Percentiles rank a stretch among this genome's conserved stretches.
phyloP scores from a whole-genome alignment of 2,888 invertebrate genomes.

The Tetheella fluctuosa region DNA sequence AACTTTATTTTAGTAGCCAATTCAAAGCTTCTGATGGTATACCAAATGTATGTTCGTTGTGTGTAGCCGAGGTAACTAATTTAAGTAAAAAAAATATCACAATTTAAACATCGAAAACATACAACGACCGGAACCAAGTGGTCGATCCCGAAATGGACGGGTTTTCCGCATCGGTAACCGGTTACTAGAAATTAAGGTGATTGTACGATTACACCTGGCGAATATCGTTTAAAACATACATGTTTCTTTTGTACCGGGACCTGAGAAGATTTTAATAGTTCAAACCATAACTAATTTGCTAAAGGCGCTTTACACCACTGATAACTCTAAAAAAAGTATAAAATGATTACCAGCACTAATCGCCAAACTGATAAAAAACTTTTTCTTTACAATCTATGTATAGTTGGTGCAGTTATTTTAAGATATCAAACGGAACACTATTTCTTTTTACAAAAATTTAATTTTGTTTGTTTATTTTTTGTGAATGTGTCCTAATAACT shows the following conservation, averaged over 20 bases:
- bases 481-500: background rate
- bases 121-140: constrained; percentile 32
- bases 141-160: constrained; percentile 37
- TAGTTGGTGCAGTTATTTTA: background rate
- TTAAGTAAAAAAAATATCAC: constrained; percentile 5
- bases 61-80: too few species aligned
- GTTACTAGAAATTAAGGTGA: constrained; percentile 43
- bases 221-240: constrained; percentile 25
- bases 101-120: constrained; percentile 25
- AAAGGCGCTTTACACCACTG: background rate
- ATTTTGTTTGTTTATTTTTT: constrained; percentile 2
- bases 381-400: background rate
- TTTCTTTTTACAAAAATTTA: background rate
- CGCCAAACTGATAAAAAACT: constrained; percentile 9
- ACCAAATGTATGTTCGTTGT: too few species aligned
- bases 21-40: too few species aligned
- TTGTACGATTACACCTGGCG: constrained; percentile 34
- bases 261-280: constrained; percentile 1
- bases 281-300: constrained; percentile 8
- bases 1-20: too few species aligned
- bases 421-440: background rate
- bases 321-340: constrained; percentile 7
- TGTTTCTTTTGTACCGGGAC: background rate
- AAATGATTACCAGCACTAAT: constrained; percentile 10
- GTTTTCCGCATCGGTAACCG: constrained; percentile 46